Evolutionary conservation across 2,113 vertebrate genomes (phyloP), one percentile per base, ranked within the genome.

Genomic region (Triplophysa siluroides): DNA sequence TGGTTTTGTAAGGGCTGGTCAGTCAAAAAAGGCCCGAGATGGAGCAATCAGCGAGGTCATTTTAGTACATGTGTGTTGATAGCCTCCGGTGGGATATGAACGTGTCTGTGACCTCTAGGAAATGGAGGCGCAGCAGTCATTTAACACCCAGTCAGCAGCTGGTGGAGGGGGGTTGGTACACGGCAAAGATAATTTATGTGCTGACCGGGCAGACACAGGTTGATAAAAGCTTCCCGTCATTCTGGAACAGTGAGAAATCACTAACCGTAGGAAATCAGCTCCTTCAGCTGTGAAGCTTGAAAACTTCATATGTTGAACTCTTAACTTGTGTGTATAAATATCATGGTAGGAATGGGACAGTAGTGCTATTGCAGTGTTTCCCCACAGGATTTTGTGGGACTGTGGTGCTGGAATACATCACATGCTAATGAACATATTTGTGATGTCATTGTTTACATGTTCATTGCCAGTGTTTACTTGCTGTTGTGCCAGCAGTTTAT

Each of bases 121-220:
- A 81, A 71, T 21, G 26, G 29, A 69, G 23, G 29, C 21, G 65
- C 72, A 47, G 21, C 19, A 41, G 56, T 76, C 76, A 60, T 79
- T 86, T 84, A 81, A 54, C 80, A 80, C 71, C 68, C 23, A 62
- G 54, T 45, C 62, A 47, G 78, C 58, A 24, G 50, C 29, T 9
- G 43, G 68, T 41, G 18, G 33, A 38, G 33, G 21, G 52, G 72
- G 62, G 81, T 24, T 41, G 41, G 47, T 43, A 68, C 77, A 64
- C 29, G 60, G 66, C 41, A 76, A 63, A 56, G 60, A 60, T 70
- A 70, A 82, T 64, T 41, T 70, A 80, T 45, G 26, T 58, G 63
- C 65, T 58, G 80, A 63, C 68, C 68, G 23, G 60, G 60, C 47
- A 73, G 45, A 72, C 26, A 6, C 67, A 2, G 14, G 2, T 75